phyloP scores from a whole-genome alignment of 2,797 vertebrate genomes.

The Zalophus californianus region DNA sequence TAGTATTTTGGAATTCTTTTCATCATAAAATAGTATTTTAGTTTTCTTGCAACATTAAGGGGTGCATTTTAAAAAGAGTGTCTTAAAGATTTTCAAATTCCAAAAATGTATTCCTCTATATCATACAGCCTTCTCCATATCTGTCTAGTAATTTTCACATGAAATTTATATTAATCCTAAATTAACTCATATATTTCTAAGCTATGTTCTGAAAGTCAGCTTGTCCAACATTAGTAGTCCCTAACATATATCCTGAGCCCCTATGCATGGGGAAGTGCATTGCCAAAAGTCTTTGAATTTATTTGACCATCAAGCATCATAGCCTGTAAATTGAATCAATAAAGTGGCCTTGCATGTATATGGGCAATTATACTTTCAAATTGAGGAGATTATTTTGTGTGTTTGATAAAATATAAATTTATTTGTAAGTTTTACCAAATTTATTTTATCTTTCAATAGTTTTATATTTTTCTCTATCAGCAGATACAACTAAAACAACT shows the following conservation, averaged over 20 bases:
- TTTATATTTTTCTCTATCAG: conserved; percentile 28
- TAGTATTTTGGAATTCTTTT: background rate
- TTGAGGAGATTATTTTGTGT: background rate
- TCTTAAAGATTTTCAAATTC: conserved; percentile 40
- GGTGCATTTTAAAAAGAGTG: background rate
- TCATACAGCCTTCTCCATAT: background rate
- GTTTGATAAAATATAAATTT: background rate
- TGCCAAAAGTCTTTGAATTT: background rate
- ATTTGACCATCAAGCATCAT: background rate
- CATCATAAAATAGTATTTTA: background rate
- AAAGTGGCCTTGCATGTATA: background rate
- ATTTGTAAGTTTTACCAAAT: background rate
- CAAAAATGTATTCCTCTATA: background rate
- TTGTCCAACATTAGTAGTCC: background rate
- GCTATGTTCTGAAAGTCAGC: background rate
- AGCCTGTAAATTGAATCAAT: background rate
- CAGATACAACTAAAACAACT: background rate
- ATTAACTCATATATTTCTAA: background rate
- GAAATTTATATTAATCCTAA: conserved; percentile 19
- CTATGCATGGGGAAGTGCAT: background rate
- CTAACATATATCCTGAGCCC: background rate
- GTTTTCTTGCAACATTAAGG: background rate
- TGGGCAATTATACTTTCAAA: background rate
- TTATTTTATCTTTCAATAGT: background rate
- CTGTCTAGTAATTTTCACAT: background rate